phyloP scores from a whole-genome alignment of 1,140 invertebrate genomes.

The Drosophila tropicalis region DNA sequence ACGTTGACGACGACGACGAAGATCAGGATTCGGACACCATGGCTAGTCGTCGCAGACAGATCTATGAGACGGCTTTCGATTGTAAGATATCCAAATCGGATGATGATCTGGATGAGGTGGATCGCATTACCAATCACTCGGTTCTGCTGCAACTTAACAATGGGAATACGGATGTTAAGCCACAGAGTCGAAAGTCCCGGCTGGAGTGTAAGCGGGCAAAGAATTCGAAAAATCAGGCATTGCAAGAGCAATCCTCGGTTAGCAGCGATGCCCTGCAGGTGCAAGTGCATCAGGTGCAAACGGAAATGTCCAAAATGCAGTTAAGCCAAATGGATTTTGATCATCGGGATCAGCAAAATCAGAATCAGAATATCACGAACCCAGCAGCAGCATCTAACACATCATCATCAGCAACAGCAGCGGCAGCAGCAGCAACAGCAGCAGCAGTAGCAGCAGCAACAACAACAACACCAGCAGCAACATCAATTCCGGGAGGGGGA shows the following conservation, averaged over 20 bases:
- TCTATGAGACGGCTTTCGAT: constrained; percentile 95
- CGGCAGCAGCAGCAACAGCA: not conserved
- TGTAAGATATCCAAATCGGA: constrained; percentile 92
- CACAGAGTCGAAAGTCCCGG: constrained; percentile 52
- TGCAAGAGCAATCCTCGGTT: constrained; percentile 63
- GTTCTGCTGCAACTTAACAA: constrained; percentile 86
- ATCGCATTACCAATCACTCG: constrained; percentile 91
- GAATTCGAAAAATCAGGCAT: constrained; percentile 79
- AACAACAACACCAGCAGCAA: constrained; percentile 33
- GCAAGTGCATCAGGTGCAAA: constrained; percentile 81
- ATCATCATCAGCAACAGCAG: constrained; percentile 34
- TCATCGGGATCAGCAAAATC: constrained; percentile 58
- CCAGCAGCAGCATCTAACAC: not conserved
- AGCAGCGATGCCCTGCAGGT: constrained; percentile 36
- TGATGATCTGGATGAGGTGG: constrained; percentile 91
- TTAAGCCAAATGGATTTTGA: constrained; percentile 38
- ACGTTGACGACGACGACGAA: constrained; percentile 34
- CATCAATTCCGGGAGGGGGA: not conserved
- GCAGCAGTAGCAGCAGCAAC: constrained; percentile 64
- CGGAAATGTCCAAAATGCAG: constrained; percentile 85
- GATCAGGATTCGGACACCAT: constrained; percentile 68
- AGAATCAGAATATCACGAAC: constrained; percentile 55
- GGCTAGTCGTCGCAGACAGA: constrained; percentile 85
- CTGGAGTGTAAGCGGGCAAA: constrained; percentile 76
- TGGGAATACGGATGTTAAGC: constrained; percentile 60